Evolutionary conservation across 2,113 vertebrate species (phyloP), one percentile per base, ranked within the genome.

Genomic region (Corythornis madagascariensis): DNA sequence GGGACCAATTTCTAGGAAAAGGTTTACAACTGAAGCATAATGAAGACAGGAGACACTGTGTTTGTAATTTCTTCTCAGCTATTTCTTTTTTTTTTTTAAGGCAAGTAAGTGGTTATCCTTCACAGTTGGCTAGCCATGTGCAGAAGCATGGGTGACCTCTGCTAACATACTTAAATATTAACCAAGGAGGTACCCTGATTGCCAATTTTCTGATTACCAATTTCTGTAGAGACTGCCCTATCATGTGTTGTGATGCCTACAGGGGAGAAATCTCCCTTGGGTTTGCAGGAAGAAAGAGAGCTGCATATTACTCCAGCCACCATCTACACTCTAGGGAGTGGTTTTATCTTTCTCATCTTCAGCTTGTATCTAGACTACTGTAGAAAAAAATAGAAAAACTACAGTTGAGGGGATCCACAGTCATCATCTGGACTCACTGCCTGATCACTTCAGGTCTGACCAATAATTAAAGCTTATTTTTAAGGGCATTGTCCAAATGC

Each of bases 401-500:
- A 4, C 6, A 17, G 24, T 26, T 70, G 65, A 84, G 73, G 22
- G 4, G 4, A 31, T 31, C 21, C 83, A 19, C 9, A 50, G 2
- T 0, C 3, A 29, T 40, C 29, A 38, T n/a, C 1, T 6, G 25
- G 13, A 57, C 31, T 25, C 42, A 18, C 45, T 25, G 7, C 7
- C 31, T 60, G 10, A 47, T 76, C 31, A 16, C 16, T 81, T 74
- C 26, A 66, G 47, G 11, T 10, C 17, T 4, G 4, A 43, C 12
- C 21, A 75, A 12, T 26, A 69, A 11, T 33, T 80, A 52, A 75
- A 76, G 29, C 3, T 2, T 74, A 14, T 59, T 90, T 78, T 82
- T 63, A 47, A 78, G 19, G 9, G 5, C 47, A 7, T 57, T 73
- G 8, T 83, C 13, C 45, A 73, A 57, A 89, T 53, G 25, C n/a